Conservation (phyloP, 2,888 invertebrate genomes). For the Drosophila lacicola region DNA sequence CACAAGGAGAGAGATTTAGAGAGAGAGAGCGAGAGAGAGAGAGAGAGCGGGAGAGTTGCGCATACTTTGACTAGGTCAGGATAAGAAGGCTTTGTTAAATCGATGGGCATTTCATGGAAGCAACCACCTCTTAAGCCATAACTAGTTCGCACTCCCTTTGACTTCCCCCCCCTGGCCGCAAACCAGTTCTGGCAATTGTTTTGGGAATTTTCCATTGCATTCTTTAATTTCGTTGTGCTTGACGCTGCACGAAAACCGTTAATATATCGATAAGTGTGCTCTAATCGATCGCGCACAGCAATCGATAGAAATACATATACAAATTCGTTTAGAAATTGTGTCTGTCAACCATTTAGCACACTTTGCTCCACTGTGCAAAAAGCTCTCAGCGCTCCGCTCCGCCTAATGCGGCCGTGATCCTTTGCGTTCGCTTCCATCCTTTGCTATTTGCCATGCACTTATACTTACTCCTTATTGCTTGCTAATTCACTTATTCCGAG, state of each 20-base stretch:
- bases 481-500: constrained; percentile 23
- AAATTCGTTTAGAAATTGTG: not conserved
- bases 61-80: constrained; percentile 75
- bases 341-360: not conserved
- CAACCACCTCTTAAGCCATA: constrained; percentile 31
- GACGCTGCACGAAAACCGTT: not conserved
- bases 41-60: constrained; percentile 35
- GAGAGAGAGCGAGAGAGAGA: not conserved
- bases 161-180: not conserved
- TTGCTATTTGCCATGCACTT: constrained; percentile 30
- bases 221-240: constrained; percentile 14
- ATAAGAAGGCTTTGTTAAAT: constrained; percentile 64
- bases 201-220: constrained; percentile 71
- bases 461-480: constrained; percentile 29
- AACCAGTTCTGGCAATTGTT: constrained; percentile 31
- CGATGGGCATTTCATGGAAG: constrained; percentile 54
- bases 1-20: not conserved
- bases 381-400: not conserved
- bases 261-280: not conserved
- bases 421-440: constrained; percentile 19
- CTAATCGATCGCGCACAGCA: not conserved
- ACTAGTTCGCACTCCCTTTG: not conserved
- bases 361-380: constrained; percentile 21
- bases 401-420: constrained; percentile 4
- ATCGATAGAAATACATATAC: not conserved